Conservation (phyloP, 2,797 vertebrate species). For the Danio tinwini region DNA sequence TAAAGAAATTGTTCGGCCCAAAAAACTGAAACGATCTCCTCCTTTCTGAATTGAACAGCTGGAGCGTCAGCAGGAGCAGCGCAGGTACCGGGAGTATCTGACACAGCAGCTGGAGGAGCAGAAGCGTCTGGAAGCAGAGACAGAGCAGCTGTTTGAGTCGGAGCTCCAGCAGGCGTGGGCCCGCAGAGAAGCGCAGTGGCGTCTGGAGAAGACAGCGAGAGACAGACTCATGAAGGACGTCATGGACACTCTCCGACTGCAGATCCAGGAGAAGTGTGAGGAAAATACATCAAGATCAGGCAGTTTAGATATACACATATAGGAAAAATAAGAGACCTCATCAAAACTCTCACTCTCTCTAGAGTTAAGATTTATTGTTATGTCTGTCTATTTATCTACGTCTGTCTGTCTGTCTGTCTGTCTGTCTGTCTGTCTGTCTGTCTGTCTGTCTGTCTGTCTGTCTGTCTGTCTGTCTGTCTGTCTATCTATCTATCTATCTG, state of each 20-base stretch:
- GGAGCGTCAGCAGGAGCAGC: conserved; percentile 79
- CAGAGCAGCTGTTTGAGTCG: conserved; percentile 75
- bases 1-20: background rate
- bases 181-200: conserved; percentile 70
- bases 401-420: too few relatives aligned
- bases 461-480: too few relatives aligned
- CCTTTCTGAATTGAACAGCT: conserved; percentile 67
- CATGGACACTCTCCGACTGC: conserved; percentile 76
- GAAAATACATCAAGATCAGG: background rate
- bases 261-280: conserved; percentile 88
- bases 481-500: too few relatives aligned
- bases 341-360: too few relatives aligned
- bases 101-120: conserved; percentile 75
- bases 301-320: background rate
- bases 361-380: too few relatives aligned
- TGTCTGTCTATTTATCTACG: too few relatives aligned
- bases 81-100: conserved; percentile 79
- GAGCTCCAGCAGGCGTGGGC: conserved; percentile 74
- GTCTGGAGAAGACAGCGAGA: conserved; percentile 74
- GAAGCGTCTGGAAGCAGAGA: conserved; percentile 76
- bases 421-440: too few relatives aligned
- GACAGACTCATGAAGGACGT: conserved; percentile 82
- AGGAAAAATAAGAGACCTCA: too few relatives aligned
- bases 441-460: too few relatives aligned
- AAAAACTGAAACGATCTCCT: background rate